Percentiles rank a stretch among this genome's conserved stretches.
Conservation (phyloP, 2,888 invertebrate genomes). For the Drosophila stalkeri region DNA sequence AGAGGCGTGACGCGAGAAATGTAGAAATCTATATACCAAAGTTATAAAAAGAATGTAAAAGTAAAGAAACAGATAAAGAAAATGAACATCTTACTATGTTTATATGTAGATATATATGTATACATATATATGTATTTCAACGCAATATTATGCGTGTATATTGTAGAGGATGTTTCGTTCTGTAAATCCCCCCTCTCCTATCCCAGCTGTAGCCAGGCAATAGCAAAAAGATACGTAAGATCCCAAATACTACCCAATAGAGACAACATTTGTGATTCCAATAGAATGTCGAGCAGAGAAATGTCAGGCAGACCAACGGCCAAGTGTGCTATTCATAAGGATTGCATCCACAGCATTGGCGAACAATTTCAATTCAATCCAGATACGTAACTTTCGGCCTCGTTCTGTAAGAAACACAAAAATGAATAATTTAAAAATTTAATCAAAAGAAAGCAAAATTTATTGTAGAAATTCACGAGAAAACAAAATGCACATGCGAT, state of each 20-base stretch:
- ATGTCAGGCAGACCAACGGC: conserved; percentile 46
- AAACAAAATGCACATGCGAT: conserved; percentile 59
- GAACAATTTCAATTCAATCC: conserved; percentile 75
- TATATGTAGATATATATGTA: conserved; percentile 73
- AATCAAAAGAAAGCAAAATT: conserved; percentile 36
- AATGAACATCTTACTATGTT: conserved; percentile 67
- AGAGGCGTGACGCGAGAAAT: conserved; percentile 51
- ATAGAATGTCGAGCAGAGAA: conserved; percentile 32
- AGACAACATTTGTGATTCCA: conserved; percentile 60
- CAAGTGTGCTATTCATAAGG: conserved; percentile 39
- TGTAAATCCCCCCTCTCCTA: conserved; percentile 55
- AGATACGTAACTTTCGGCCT: conserved; percentile 85
- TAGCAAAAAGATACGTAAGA: conserved; percentile 45
- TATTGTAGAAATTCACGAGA: conserved; percentile 62
- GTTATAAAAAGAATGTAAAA: conserved; percentile 69
- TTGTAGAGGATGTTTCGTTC: conserved; percentile 73
- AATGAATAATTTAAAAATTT: conserved; percentile 9
- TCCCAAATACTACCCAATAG: conserved; percentile 34
- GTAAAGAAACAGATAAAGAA: conserved; percentile 56
- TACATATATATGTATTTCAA: conserved; percentile 67
- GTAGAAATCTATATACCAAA: conserved; percentile 83
- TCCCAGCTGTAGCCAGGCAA: conserved; percentile 32
- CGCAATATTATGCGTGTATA: conserved; percentile 63
- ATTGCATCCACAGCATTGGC: conserved; percentile 45
- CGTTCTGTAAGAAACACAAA: conserved; percentile 84